phyloP scores from a whole-genome alignment of 2,888 invertebrate species.

The Ichneumoninae sp. region DNA sequence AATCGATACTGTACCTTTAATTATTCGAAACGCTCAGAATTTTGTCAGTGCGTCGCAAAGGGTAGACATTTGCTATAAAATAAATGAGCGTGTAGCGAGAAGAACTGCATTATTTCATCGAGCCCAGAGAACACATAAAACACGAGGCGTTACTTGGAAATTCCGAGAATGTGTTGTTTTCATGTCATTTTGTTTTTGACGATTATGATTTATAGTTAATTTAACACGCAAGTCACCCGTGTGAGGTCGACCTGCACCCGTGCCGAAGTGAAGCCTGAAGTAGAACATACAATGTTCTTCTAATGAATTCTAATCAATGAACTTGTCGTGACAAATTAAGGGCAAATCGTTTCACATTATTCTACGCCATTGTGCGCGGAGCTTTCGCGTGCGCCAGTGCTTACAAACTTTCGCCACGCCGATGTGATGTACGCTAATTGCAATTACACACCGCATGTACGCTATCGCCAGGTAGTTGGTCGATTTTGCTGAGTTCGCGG shows the following conservation, averaged over 20 bases:
- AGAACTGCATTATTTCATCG: not conserved
- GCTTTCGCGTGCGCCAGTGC: constrained; percentile 74
- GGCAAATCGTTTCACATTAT: constrained; percentile 45
- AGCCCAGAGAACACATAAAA: constrained; percentile 12
- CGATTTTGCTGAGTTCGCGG: constrained; percentile 8
- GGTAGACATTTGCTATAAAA: not conserved
- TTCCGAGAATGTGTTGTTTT: constrained; percentile 64
- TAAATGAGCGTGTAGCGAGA: not conserved
- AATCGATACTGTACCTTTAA: not conserved
- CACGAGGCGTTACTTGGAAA: constrained; percentile 36
- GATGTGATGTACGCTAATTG: constrained; percentile 83
- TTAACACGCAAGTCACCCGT: constrained; percentile 28
- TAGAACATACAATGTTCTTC: constrained; percentile 10
- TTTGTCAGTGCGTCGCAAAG: not conserved
- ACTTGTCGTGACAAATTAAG: constrained; percentile 35
- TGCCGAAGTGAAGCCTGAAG: not conserved
- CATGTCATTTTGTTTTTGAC: constrained; percentile 49
- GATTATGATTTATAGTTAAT: constrained; percentile 54
- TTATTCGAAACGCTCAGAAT: not conserved
- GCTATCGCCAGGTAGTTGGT: constrained; percentile 43
- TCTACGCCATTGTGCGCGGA: constrained; percentile 69
- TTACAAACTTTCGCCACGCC: constrained; percentile 69
- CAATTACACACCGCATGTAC: constrained; percentile 80
- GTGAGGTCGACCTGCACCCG: not conserved
- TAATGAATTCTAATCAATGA: constrained; percentile 26